Percentiles rank a stretch among this genome's conserved stretches.
These are phyloP conservation scores for Pavo muticus DNA, from an alignment of 2,113 vertebrate genomes.

Conservation along the genomic window DNA sequence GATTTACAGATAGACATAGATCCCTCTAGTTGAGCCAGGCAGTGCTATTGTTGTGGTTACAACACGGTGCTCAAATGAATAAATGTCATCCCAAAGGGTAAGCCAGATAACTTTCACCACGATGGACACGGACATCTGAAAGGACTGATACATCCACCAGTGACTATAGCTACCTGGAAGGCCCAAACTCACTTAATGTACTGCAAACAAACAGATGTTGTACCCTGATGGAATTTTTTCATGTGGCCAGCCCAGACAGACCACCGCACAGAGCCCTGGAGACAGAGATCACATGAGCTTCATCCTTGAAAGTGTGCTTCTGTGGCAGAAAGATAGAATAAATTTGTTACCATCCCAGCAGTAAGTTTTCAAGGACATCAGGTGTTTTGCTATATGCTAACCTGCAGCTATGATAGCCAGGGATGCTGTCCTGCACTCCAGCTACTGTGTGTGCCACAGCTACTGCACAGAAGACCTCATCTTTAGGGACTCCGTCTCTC, in stretches of 20 bases:
- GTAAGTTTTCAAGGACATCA: neutral
- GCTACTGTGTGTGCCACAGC: neutral
- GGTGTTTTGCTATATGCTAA: neutral
- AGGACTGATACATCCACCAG: neutral
- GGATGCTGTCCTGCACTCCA: neutral
- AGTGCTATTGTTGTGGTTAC: neutral
- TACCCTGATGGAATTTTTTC: neutral
- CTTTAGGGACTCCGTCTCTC: neutral
- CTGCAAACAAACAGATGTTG: neutral
- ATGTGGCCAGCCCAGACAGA: neutral
- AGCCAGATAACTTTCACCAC: neutral
- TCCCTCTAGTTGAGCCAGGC: neutral
- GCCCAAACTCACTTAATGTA: neutral
- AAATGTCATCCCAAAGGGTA: neutral
- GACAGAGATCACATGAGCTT: neutral
- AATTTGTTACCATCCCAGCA: neutral
- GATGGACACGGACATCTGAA: neutral
- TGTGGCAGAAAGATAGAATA: neutral
- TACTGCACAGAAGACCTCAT: rapidly evolving
- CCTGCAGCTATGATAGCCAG: neutral
- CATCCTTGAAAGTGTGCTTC: neutral
- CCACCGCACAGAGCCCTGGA: neutral
- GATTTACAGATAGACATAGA: slow-evolving; percentile 11
- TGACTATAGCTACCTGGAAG: neutral
- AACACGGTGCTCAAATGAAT: neutral